Percentiles rank a stretch among this genome's conserved stretches.
These are phyloP conservation scores for Drosophila testacea DNA, from an alignment of 2,888 invertebrate species.

Conservation along the genomic window DNA sequence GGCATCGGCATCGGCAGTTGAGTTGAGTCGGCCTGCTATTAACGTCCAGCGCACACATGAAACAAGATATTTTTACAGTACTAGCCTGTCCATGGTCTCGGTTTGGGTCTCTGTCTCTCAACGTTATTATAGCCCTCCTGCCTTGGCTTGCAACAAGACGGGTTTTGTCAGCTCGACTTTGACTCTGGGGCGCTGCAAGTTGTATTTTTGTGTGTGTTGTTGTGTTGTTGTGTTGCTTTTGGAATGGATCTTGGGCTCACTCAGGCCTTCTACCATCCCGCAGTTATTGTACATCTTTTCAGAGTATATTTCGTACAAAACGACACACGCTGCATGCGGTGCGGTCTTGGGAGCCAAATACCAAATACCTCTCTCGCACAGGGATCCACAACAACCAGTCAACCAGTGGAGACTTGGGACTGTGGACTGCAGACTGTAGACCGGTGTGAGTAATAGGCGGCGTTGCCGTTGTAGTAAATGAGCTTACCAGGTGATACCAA, in stretches of 20 bases:
- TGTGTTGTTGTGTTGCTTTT: constrained; percentile 26
- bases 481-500: constrained; percentile 82
- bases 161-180: constrained; percentile 65
- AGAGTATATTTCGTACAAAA: constrained; percentile 61
- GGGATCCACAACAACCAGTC: constrained; percentile 6
- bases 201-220: background rate
- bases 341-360: constrained; percentile 59
- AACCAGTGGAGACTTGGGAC: constrained; percentile 1
- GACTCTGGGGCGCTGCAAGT: constrained; percentile 64
- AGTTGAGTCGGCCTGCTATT: constrained; percentile 65
- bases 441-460: constrained; percentile 83
- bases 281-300: constrained; percentile 62
- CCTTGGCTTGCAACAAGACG: constrained; percentile 33
- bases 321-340: constrained; percentile 82
- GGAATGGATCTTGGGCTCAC: constrained; percentile 17
- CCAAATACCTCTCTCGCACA: background rate
- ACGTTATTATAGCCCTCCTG: constrained; percentile 61
- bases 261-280: constrained; percentile 51
- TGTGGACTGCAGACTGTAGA: constrained; percentile 8
- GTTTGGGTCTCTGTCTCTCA: constrained; percentile 5
- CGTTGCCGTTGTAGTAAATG: constrained; percentile 82
- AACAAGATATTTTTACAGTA: constrained; percentile 80
- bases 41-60: constrained; percentile 82
- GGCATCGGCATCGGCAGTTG: constrained; percentile 14
- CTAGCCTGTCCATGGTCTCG: constrained; percentile 31